Base-by-base conservation (phyloP, 2,888 invertebrate genomes). In the Octonoba sinensis region DNA sequence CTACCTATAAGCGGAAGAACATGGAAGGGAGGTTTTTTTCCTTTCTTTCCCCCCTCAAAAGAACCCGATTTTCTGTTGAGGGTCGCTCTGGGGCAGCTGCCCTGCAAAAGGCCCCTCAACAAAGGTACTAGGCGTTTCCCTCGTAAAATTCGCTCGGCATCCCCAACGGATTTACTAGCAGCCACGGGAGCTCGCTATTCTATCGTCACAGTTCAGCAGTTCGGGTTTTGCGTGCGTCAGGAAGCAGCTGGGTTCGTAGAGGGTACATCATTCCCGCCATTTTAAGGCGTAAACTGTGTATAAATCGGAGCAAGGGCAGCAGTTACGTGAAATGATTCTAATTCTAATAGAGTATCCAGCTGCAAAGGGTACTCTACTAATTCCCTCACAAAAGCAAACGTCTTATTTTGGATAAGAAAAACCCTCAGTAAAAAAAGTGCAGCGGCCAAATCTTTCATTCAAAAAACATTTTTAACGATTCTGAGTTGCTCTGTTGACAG, bases 121-220 rank as follows among this genome's bases (percentile, higher is more conserved):
- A 71, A 78, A 46, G 24, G 54, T 24, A 18, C 16, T 27, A 65
- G 70, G 70, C 62, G 67, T 49, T 24, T 46, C 70, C 66, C 64
- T 47, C 71, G 16, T 20, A 24, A 46, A 49, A n/a, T 46, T 54
- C 65, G 27, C 2, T 49, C 16, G 22, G 12, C 44, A 22, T 49
- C 65, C 24, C 66, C 78, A 72, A 67, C 72, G 77, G 77, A 70
- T 77, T 62, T 77, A 74, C 51, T 36, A 36, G 16, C 16, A 46
- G 46, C 20, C 44, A 59, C 49, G 75, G 75, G 60, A 60, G 44
- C 49, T 16, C n/a, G 20, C 60, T 49, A 51, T 65, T 79, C 49
- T 72, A 60, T 36, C 72, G 78, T 79, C 78, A 79, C 78, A 79
- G 72, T 66, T 64, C 78, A 72, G 54, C 78, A 60, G 71, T 71